Base-by-base conservation (phyloP, 2,888 invertebrate genomes). In the Hirtodrosophila trivittata region DNA sequence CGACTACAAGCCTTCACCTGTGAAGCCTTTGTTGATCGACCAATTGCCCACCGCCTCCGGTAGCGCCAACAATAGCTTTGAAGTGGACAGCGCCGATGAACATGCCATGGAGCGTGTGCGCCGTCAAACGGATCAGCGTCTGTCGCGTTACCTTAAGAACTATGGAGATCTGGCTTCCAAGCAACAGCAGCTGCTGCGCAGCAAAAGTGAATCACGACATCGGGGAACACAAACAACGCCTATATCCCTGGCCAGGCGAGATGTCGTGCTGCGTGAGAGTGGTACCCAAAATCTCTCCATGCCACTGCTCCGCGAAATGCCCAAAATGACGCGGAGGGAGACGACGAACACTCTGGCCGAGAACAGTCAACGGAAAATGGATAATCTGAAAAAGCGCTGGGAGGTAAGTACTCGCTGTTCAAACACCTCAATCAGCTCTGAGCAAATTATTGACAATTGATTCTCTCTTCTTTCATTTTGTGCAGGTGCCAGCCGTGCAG, bases 401-500 rank as follows among this genome's bases (percentile, higher is more conserved):
- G 92, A 92, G 91, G 92, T 92, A 80, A 67, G 81, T 63, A 3
- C 4, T 21, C 5, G 5, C 18, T 21, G n/a, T n/a, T n/a, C n/a
- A n/a, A n/a, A n/a, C n/a, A n/a, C n/a, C n/a, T n/a, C n/a, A n/a
- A n/a, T n/a, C 5, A 21, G 5, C 18, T 26, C 33, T 4, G 6
- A 0, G 13, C 5, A 6, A 16, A 26, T 33, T 42, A 16, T 21
- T 5, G 18, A 10, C 7, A 0, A 37, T 32, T 37, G 2, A 12
- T n/a, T 21, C 8, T 30, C 32, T 52, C 10, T 1, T 9, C n/a
- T 26, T 30, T 10, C 5, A 4, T 6, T 2, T 13, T 13, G 9
- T 3, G 2, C 89, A 93, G 91, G 92, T 94, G 56, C 94, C 94
- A 0, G 93, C 91, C 0, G 93, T 94, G n/a, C 94, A 94, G 57